Evolutionary conservation across 1,140 invertebrate species (phyloP), one percentile per base, ranked within the genome.

Genomic region (Ooceraea biroi): DNA sequence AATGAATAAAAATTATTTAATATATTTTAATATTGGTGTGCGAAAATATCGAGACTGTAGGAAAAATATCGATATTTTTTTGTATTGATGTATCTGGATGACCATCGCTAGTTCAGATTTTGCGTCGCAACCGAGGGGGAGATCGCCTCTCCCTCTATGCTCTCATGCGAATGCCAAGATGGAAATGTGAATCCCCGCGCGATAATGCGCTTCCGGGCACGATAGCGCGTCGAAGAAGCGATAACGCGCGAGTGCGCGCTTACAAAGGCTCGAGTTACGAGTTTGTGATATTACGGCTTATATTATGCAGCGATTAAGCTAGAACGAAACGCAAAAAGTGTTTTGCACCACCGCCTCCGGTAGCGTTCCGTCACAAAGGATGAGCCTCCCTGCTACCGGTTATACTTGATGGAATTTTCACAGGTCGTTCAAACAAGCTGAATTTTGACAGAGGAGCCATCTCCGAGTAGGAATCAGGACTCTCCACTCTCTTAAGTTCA

Each of bases 131-230:
- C 10, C 46, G 17, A 41, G 44, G 36, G 36, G 36, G 36, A 65
- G 74, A 78, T 78, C 48, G 17, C 63, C 63, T 44, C 19, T 27
- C 30, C 11, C 11, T 10, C n/a, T 4, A 55, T 55, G 60, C 30
- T 61, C 52, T 83, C 61, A 57, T 63, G 52, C 74, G 50, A 83
- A 83, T 77, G 48, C 69, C 71, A 84, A 65, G 85, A 88, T 88
- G 76, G 86, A 86, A 84, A 86, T 73, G 77, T 55, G 86, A 87
- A 86, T 88, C 85, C 82, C 65, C 63, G 50, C 69, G 55, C 84
- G 90, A 89, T 89, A 88, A 88, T 82, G 48, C 65, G 82, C 83
- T 91, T 90, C 91, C 90, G 88, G 91, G 57, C 74, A 89, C 88
- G 88, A 83, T 90, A 83, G 82, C 80, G 30, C 88, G 88, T 72